phyloP scores from a whole-genome alignment of 2,113 vertebrate species.

The Colinus virginianus region DNA sequence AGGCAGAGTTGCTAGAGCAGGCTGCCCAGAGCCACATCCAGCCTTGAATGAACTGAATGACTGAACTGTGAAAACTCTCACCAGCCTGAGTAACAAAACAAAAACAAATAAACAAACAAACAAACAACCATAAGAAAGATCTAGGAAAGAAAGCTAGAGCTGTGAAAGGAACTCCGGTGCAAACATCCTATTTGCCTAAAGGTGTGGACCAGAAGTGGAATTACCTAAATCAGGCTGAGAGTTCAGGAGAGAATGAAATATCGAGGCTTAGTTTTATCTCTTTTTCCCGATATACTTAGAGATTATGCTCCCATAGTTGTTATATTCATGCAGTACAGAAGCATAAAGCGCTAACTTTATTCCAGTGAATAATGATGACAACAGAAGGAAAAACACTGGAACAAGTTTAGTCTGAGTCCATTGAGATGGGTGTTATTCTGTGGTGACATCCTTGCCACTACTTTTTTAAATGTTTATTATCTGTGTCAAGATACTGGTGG shows the following conservation, averaged over 20 bases:
- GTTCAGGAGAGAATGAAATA: not conserved
- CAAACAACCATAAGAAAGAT: too few relatives aligned
- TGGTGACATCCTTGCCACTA: not conserved
- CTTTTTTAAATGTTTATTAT: not conserved
- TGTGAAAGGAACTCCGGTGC: not conserved
- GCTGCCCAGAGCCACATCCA: too few relatives aligned
- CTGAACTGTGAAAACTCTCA: not conserved
- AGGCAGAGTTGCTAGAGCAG: too few relatives aligned
- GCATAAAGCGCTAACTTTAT: not conserved
- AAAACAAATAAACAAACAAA: too few relatives aligned
- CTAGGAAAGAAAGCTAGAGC: not conserved
- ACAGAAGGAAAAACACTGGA: not conserved
- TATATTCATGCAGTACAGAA: not conserved
- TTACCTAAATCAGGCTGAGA: not conserved
- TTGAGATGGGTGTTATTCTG: not conserved
- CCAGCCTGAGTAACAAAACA: fast-evolving
- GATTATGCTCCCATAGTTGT: not conserved
- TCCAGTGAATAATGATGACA: not conserved
- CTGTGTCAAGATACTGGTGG: not conserved
- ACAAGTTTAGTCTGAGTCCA: not conserved
- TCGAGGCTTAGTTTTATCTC: not conserved
- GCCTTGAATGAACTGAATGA: too few relatives aligned
- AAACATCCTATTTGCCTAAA: not conserved
- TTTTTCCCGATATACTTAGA: not conserved
- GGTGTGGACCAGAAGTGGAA: not conserved